Conservation (phyloP, 2,113 vertebrate species). For the Triplophysa siluroides region DNA sequence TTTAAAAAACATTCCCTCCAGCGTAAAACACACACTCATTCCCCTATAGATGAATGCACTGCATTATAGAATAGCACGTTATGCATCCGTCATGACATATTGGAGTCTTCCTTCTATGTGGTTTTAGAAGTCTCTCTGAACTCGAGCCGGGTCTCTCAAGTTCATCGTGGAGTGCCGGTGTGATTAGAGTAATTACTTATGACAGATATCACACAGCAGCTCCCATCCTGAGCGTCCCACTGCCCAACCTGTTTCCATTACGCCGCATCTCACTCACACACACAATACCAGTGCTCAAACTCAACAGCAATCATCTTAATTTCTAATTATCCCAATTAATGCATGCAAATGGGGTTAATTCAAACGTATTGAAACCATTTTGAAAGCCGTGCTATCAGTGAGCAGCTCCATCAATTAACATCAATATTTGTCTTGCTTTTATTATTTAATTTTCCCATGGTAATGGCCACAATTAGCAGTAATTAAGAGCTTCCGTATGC, state of each 20-base stretch:
- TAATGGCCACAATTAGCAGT: slow-evolving; percentile 87
- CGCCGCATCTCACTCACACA: slow-evolving; percentile 35
- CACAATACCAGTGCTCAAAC: slow-evolving; percentile 48
- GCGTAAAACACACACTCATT: not conserved
- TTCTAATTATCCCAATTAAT: slow-evolving; percentile 71
- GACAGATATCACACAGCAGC: slow-evolving; percentile 40
- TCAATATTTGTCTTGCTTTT: slow-evolving; percentile 74
- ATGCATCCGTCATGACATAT: not conserved
- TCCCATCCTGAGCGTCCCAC: slow-evolving; percentile 30
- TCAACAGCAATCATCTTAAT: slow-evolving; percentile 66
- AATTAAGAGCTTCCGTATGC: slow-evolving; percentile 79
- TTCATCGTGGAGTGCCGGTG: slow-evolving; percentile 15
- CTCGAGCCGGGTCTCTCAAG: slow-evolving; percentile 11
- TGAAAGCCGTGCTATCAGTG: slow-evolving; percentile 52
- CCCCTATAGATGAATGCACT: not conserved
- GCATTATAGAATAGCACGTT: not conserved
- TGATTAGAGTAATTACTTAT: slow-evolving; percentile 49
- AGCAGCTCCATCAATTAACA: slow-evolving; percentile 67
- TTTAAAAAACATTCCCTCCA: not conserved
- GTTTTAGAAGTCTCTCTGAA: not conserved
- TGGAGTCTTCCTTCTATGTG: not conserved
- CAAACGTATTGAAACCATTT: slow-evolving; percentile 65
- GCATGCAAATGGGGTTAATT: slow-evolving; percentile 75
- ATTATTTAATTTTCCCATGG: slow-evolving; percentile 77
- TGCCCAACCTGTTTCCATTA: slow-evolving; percentile 47